phyloP scores from a whole-genome alignment of 53 echinoderm and acorn worm genomes.

The Paelopatides confundens region DNA sequence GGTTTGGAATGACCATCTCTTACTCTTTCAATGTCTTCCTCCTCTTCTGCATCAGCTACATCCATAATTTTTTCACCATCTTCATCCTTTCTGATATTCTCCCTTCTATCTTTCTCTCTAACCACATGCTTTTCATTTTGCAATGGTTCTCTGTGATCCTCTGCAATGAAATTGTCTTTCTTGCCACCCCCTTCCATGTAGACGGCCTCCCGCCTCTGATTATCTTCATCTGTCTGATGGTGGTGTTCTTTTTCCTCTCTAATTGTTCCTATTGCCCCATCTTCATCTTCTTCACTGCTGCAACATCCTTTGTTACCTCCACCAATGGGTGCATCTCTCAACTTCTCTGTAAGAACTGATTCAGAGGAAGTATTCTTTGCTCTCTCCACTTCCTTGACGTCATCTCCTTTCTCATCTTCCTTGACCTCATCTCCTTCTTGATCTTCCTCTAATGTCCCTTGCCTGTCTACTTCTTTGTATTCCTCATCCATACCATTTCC shows the following conservation, averaged over 20 bases:
- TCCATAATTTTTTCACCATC: not conserved
- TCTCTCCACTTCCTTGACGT: too few relatives aligned
- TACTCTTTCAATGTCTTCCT: not conserved
- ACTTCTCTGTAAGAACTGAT: too few relatives aligned
- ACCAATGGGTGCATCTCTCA: not conserved
- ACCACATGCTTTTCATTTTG: not conserved
- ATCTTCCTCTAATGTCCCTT: not conserved
- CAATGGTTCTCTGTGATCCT: not conserved
- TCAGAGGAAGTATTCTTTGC: too few relatives aligned
- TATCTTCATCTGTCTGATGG: not conserved
- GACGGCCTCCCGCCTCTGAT: too few relatives aligned
- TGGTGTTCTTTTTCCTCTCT: not conserved
- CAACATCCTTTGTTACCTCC: not conserved
- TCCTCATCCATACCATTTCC: not conserved
- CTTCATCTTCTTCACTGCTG: not conserved
- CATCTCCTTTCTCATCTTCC: not conserved
- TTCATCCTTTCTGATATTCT: not conserved
- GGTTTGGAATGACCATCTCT: not conserved
- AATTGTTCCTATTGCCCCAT: not conserved
- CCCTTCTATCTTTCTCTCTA: not conserved
- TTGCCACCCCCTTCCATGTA: not conserved
- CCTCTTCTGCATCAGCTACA: not conserved
- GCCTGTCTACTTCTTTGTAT: not conserved
- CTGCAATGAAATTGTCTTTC: not conserved
- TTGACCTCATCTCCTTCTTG: not conserved